Conservation (phyloP, 2,888 invertebrate genomes). For the Drosophila dives region DNA sequence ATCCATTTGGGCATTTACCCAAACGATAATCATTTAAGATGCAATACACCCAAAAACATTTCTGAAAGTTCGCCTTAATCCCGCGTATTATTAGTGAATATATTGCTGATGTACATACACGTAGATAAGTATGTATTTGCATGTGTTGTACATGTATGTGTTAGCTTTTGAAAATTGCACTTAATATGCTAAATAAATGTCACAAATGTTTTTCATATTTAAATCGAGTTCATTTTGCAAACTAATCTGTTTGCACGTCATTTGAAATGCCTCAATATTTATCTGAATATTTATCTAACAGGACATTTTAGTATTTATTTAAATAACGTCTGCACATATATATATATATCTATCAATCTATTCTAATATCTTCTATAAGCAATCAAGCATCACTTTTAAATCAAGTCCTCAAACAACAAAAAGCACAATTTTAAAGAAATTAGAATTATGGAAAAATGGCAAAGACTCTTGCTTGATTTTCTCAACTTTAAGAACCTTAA, state of each 20-base stretch:
- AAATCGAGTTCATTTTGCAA: constrained; percentile 31
- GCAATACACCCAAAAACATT: constrained; percentile 45
- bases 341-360: not conserved
- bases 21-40: constrained; percentile 63
- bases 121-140: too few relatives aligned
- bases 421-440: not conserved
- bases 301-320: not conserved
- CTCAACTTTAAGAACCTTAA: not conserved
- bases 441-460: not conserved
- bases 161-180: constrained; percentile 4
- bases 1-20: constrained; percentile 55
- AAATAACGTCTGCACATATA: not conserved
- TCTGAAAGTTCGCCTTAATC: constrained; percentile 4
- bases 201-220: constrained; percentile 11
- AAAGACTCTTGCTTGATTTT: not conserved
- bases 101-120: too few relatives aligned
- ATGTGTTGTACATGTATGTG: too few relatives aligned
- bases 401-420: too few relatives aligned
- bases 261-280: constrained; percentile 21
- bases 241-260: constrained; percentile 35
- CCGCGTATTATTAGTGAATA: not conserved
- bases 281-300: not conserved
- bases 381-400: not conserved
- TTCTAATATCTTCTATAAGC: not conserved
- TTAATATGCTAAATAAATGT: constrained; percentile 39